Percentiles rank a stretch among this genome's conserved stretches.
Evolutionary conservation across 2,888 invertebrate genomes (phyloP).

Genomic region (Yponomeuta cagnagella): DNA sequence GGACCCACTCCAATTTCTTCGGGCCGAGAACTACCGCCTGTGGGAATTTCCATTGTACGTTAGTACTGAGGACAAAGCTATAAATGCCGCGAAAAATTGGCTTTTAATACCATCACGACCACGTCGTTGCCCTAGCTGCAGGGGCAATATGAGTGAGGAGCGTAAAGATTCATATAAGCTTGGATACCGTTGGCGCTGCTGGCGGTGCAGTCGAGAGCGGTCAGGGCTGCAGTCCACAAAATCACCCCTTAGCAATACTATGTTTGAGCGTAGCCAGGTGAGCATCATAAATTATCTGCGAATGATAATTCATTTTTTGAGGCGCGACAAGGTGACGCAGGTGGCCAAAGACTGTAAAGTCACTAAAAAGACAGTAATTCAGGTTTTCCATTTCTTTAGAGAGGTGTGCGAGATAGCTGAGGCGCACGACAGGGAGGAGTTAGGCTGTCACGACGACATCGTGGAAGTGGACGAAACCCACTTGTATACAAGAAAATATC

Average conservation of each 20-base stretch:
- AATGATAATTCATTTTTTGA: too few relatives aligned
- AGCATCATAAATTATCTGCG: too few relatives aligned
- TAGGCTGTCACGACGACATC: neutral
- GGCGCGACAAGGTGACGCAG: too few relatives aligned
- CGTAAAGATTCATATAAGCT: neutral
- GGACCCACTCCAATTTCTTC: too few relatives aligned
- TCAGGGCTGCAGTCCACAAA: neutral
- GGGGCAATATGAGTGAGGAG: neutral
- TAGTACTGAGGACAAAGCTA: too few relatives aligned
- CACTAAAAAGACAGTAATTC: too few relatives aligned
- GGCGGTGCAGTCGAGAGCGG: neutral
- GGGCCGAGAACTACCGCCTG: too few relatives aligned
- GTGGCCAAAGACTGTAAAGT: too few relatives aligned
- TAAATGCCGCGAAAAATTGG: neutral
- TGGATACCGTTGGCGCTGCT: conserved; percentile 6
- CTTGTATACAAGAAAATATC: conserved; percentile 6
- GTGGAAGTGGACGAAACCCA: conserved; percentile 11
- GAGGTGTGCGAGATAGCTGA: neutral
- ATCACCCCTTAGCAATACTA: neutral
- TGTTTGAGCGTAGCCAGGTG: neutral
- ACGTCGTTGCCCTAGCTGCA: neutral
- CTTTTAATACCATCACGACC: neutral
- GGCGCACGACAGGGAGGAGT: neutral
- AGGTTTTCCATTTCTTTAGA: too few relatives aligned
- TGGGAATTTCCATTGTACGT: too few relatives aligned